Evolutionary conservation across 2,888 invertebrate species (phyloP), one percentile per base, ranked within the genome.

Genomic region (Thecocarcelia acutangulata): DNA sequence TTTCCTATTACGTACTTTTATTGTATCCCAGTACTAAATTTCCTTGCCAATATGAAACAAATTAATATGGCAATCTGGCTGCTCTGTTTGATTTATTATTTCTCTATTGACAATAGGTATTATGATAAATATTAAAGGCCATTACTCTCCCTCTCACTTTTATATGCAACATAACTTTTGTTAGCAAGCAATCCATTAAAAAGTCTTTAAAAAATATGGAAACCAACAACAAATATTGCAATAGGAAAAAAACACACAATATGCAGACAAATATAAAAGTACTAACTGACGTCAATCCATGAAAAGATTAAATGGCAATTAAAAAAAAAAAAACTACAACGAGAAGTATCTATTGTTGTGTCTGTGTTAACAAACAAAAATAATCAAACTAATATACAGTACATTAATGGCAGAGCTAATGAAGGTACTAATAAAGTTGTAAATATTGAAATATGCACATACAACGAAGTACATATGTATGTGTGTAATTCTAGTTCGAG

Each of bases 281-380:
- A 66, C 21, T 58, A 37, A 28, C 42, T 80, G 69, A 70, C 75
- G 75, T 80, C 70, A 80, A 70, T 74, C 1, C 58, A 80, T 74
- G 28, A 48, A 33, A 75, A 59, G 17, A 70, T 75, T 80, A 75
- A 75, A 75, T 54, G 64, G 46, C 70, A 80, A 70, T 75, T 75
- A 75, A 70, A 75, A 68, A 75, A 70, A 75, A 68, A 75, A 63
- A 69, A 68, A 69, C 12, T 28, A 72, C 59, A 50, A 42, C 40
- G 63, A 72, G 5, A 61, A 44, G 15, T 28, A 4, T 40, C 44
- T 44, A 44, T 15, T 52, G 17, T 52, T 40, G 33, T 61, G 61
- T 28, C 52, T 72, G 44, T 52, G 59, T 48, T 70, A 72, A 42
- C 12, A 72, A 70, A 50, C 17, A 33, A 33, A 33, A 28, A 50